A percentile compares a stretch with the other conserved stretches of the same genome.
Conservation (phyloP, 2,888 invertebrate genomes). For the Apoderus coryli region DNA sequence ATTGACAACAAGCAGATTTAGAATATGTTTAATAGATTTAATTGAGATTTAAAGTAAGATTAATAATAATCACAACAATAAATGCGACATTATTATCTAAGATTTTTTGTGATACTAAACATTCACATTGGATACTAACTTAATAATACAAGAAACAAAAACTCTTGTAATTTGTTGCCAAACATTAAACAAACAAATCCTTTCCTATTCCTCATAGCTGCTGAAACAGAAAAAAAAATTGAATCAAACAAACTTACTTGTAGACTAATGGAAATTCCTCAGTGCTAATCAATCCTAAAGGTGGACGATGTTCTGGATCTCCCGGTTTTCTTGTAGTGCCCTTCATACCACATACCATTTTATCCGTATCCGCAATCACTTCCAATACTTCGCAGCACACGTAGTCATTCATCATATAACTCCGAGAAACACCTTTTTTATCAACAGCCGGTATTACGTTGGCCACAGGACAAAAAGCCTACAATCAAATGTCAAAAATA, state of each 20-base stretch:
- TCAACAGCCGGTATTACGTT: slow-evolving; percentile 65
- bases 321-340: slow-evolving; percentile 54
- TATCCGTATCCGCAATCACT: slow-evolving; percentile 74
- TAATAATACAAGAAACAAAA: too few species aligned
- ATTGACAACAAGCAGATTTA: too few species aligned
- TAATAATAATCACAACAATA: too few species aligned
- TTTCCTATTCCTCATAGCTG: not conserved
- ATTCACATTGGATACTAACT: too few species aligned
- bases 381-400: slow-evolving; percentile 81
- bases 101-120: too few species aligned
- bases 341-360: slow-evolving; percentile 78
- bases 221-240: slow-evolving; percentile 9
- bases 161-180: too few species aligned
- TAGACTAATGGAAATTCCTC: slow-evolving; percentile 71
- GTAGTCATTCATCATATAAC: slow-evolving; percentile 69
- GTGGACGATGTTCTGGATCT: slow-evolving; percentile 54
- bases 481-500: slow-evolving; percentile 16
- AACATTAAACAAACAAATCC: too few species aligned
- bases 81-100: too few species aligned
- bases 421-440: slow-evolving; percentile 61
- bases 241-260: slow-evolving; percentile 49
- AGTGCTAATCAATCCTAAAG: slow-evolving; percentile 68
- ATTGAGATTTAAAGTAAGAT: too few species aligned
- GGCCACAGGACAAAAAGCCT: slow-evolving; percentile 54
- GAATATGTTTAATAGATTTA: too few species aligned